Conservation (phyloP, 64 coral and sea anemone genomes). For the Montipora efflorescens region DNA sequence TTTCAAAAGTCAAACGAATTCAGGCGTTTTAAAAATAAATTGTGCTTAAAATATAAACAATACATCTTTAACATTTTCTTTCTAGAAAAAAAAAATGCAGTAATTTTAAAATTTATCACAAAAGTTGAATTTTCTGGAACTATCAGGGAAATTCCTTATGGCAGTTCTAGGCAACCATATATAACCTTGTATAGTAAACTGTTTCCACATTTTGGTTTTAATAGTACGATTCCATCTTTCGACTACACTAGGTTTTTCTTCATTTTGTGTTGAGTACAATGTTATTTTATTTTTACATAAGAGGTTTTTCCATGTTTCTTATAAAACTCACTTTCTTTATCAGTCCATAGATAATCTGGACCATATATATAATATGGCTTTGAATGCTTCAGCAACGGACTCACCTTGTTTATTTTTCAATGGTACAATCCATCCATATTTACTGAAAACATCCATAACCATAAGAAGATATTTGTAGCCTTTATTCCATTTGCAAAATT, state of each 20-base stretch:
- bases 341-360: neutral
- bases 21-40: too few species aligned
- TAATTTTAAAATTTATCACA: too few species aligned
- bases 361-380: constrained; percentile 43
- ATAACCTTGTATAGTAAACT: constrained; percentile 19
- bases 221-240: constrained; percentile 67
- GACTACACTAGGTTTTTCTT: constrained; percentile 35
- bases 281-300: neutral
- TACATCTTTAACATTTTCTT: too few species aligned
- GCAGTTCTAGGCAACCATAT: constrained; percentile 29
- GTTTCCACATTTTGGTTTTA: constrained; percentile 51
- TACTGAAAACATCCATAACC: constrained; percentile 25
- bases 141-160: too few species aligned
- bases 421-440: constrained; percentile 53
- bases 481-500: neutral
- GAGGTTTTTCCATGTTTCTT: neutral
- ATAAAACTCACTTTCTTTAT: constrained; percentile 57
- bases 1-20: too few species aligned
- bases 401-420: constrained; percentile 58
- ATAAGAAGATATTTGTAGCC: neutral
- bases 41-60: too few species aligned
- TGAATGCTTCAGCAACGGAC: constrained; percentile 1
- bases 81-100: too few species aligned
- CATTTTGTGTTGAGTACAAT: constrained; percentile 60
- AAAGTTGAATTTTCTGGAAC: too few species aligned